Base-by-base conservation (phyloP, 2,797 vertebrate species). In the Psittacula echo region DNA sequence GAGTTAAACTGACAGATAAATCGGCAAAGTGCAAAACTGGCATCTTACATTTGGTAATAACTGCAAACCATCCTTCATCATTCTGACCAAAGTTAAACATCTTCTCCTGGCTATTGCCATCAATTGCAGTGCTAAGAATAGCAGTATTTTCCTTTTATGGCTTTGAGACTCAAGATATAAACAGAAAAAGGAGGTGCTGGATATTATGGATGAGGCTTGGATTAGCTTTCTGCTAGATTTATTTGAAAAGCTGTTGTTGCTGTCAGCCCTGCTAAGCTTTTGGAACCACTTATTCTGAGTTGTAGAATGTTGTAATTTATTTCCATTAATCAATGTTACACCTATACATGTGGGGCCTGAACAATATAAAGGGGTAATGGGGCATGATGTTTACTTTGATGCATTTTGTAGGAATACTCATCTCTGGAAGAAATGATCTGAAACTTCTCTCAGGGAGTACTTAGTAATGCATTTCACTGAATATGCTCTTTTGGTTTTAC, bases 371-470 rank as follows among this genome's bases (percentile, higher is more conserved):
- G 19, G 45, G 42, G 76, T 92, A 97, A 97, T 96, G 97, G 95
- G 85, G 95, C 90, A 26, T 92, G 89, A 24, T 94, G 95, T 97
- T 97, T 97, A 95, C 87, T 96, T 85, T 90, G 78, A 91, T 73
- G 73, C 15, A 41, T 95, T 96, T 92, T 81, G 90, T 81, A 68
- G 87, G 53, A 94, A 78, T 87, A 66, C 68, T 97, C 85, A 91
- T 96, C 53, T 94, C 92, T 93, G 79, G 71, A 94, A 91, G 96
- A 97, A 98, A 97, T 97, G 93, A 94, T 90, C 82, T 93, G 94
- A 94, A 96, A 70, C 93, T 91, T 96, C 72, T 95, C 71, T 93
- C 21, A 2, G 70, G 75, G 42, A 93, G 34, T 41, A 73, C 60
- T 95, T 95, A 76, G 83, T 93, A 96, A 95, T 77, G 48, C 66